Base-by-base conservation (phyloP, 2,113 vertebrate species). In the Symphodus melops region DNA sequence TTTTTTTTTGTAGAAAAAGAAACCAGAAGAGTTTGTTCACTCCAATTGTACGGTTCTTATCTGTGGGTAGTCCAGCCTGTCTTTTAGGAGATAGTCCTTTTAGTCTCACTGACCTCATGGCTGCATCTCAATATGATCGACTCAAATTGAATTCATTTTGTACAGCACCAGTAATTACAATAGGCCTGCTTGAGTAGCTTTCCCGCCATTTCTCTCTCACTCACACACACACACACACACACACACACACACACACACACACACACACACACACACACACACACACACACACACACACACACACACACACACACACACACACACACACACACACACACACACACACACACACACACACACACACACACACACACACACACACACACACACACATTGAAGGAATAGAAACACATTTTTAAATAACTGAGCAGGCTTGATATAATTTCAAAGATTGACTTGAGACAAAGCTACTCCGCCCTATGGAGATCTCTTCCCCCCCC, bases 31-130 rank as follows among this genome's bases (percentile, higher is more conserved):
- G 80, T 71, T 73, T 72, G 87, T 71, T 89, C 74, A 82, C 83
- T 92, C 83, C 86, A 80, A 79, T 83, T 52, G 55, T 86, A 68
- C 0, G 80, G 86, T 89, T 89, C 87, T 74, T 65, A 74, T 78
- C 82, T 86, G 88, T 90, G 86, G 72, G 60, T 86, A 57, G 68
- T 88, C 66, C 74, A 80, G 64, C 68, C 67, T 72, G 73, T 81
- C 64, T 73, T 73, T 51, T 42, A 53, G 72, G 77, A 83, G 81
- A 64, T 16, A 3, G 48, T 60, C 9, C 21, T 41, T 83, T 69
- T 68, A 61, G 72, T 82, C 66, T 82, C 75, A 41, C 57, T 37
- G 63, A 79, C 68, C 80, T 79, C 79, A 67, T 36, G 65, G 70
- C 68, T 80, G 77, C 80, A 80, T 88, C 80, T 90, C 72, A 75